These are phyloP conservation scores for Nymphalis urticae DNA, from an alignment of 2,888 invertebrate species.

Conservation along the genomic window DNA sequence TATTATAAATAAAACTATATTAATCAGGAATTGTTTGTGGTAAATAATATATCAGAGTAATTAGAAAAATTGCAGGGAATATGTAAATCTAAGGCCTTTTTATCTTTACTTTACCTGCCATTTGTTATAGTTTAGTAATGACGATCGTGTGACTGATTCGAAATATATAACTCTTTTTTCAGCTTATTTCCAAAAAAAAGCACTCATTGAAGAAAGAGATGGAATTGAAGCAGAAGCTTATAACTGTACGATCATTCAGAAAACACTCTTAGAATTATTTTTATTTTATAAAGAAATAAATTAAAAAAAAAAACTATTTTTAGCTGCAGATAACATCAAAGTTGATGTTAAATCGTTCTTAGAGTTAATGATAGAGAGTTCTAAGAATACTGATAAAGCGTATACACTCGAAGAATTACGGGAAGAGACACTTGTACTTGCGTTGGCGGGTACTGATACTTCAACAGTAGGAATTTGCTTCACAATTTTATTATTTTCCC, in stretches of 20 bases:
- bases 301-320: too few species aligned
- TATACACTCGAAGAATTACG: slow-evolving; percentile 47
- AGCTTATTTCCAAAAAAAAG: background rate
- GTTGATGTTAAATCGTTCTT: slow-evolving; percentile 42
- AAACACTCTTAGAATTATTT: too few species aligned
- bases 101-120: too few species aligned
- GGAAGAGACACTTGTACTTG: slow-evolving; percentile 53
- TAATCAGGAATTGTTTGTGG: too few species aligned
- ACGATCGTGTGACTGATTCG: too few species aligned
- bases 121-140: too few species aligned
- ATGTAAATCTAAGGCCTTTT: too few species aligned
- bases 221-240: background rate
- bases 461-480: slow-evolving; percentile 52
- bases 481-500: slow-evolving; percentile 49
- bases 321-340: background rate
- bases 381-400: slow-evolving; percentile 39
- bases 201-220: background rate
- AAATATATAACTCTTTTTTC: background rate
- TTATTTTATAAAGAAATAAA: too few species aligned
- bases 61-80: too few species aligned
- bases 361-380: slow-evolving; percentile 49
- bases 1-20: too few species aligned
- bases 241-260: background rate
- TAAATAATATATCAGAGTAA: too few species aligned
- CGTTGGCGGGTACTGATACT: slow-evolving; percentile 58